These are phyloP conservation scores for Ichneumon xanthorius DNA, from an alignment of 2,888 invertebrate genomes.

Conservation along the genomic window DNA sequence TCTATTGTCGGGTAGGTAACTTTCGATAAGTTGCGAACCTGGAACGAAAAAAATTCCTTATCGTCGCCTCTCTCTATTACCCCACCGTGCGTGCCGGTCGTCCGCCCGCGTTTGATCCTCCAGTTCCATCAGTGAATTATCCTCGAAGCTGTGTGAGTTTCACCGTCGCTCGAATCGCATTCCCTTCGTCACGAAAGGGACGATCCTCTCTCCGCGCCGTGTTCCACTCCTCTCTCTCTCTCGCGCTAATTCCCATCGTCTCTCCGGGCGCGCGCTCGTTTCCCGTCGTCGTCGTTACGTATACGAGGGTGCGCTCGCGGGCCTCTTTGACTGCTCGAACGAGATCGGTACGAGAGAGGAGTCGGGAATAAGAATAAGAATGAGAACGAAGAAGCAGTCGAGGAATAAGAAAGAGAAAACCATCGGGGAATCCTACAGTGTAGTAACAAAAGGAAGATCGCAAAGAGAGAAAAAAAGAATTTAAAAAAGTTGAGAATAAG, in stretches of 20 bases:
- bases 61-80: slow-evolving; percentile 49
- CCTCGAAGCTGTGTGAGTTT: slow-evolving; percentile 52
- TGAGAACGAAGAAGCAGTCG: slow-evolving; percentile 58
- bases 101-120: slow-evolving; percentile 36
- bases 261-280: slow-evolving; percentile 56
- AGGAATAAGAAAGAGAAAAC: slow-evolving; percentile 48
- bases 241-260: slow-evolving; percentile 66
- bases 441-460: slow-evolving; percentile 55
- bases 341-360: slow-evolving; percentile 56
- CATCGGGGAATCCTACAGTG: slow-evolving; percentile 48
- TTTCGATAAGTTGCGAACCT: not conserved
- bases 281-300: slow-evolving; percentile 65
- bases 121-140: slow-evolving; percentile 63
- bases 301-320: slow-evolving; percentile 65
- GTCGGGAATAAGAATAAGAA: slow-evolving; percentile 39
- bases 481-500: slow-evolving; percentile 9
- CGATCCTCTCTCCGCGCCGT: slow-evolving; percentile 39
- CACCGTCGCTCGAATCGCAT: slow-evolving; percentile 59
- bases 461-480: slow-evolving; percentile 41
- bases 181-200: slow-evolving; percentile 66
- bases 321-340: slow-evolving; percentile 66
- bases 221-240: slow-evolving; percentile 41
- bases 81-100: not conserved
- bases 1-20: too few species aligned
- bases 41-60: slow-evolving; percentile 28